Conservation (phyloP, 2,113 vertebrate genomes). For the Cephalophus harveyi region DNA sequence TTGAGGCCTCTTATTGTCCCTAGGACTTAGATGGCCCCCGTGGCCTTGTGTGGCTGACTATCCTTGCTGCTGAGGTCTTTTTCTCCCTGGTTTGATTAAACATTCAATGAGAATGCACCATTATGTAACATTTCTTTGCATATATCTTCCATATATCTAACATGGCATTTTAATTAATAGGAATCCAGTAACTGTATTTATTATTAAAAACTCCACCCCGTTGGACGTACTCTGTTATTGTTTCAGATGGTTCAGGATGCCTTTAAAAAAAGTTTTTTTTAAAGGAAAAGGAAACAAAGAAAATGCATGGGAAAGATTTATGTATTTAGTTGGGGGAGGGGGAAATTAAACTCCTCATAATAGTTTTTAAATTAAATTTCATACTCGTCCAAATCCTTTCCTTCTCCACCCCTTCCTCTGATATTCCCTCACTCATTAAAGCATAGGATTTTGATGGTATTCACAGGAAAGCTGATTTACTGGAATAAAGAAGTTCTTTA, state of each 20-base stretch:
- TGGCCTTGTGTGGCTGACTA: accelerated
- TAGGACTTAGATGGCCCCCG: accelerated
- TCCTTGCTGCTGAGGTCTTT: accelerated
- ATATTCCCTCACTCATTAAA: conserved; percentile 76
- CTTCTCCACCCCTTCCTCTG: conserved; percentile 70
- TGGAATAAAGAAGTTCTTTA: conserved; percentile 84
- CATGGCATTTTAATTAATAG: neutral
- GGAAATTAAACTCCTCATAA: conserved; percentile 72
- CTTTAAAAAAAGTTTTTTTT: neutral
- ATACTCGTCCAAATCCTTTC: conserved; percentile 63
- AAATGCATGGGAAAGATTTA: conserved; percentile 62
- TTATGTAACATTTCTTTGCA: neutral
- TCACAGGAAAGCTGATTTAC: conserved; percentile 82
- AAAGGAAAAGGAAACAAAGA: conserved; percentile 32
- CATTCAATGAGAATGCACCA: neutral
- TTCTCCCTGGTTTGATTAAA: neutral
- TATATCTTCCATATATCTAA: neutral
- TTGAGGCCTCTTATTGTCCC: no score
- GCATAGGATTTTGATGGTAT: conserved; percentile 79
- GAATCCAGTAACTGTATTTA: neutral
- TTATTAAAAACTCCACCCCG: neutral
- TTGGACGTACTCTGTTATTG: neutral
- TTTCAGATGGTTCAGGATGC: neutral
- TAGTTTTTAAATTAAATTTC: conserved; percentile 76
- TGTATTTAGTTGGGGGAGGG: conserved; percentile 45